Conservation (phyloP, 2,888 invertebrate genomes). For the Allophyes oxyacanthae region DNA sequence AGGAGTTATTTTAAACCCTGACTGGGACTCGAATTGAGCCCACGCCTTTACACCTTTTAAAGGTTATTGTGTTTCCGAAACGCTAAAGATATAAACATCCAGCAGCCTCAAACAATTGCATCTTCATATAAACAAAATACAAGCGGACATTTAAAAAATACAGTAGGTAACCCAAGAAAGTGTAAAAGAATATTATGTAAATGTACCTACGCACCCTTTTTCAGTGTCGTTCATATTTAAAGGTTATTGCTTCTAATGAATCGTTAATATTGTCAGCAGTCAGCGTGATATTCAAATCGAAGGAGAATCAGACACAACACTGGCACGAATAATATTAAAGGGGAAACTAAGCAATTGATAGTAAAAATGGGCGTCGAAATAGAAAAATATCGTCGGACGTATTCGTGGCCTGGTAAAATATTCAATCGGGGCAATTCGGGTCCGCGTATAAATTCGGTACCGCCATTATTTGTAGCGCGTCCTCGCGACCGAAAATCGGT, state of each 20-base stretch:
- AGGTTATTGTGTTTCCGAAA: slow-evolving; percentile 88
- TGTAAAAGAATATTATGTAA: no score
- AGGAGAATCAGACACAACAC: slow-evolving; percentile 58
- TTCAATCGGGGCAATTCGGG: slow-evolving; percentile 88
- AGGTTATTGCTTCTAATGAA: slow-evolving; percentile 49
- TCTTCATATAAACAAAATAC: slow-evolving; percentile 53
- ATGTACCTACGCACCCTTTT: slow-evolving; percentile 20
- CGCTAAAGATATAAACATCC: slow-evolving; percentile 72
- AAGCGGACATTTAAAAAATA: slow-evolving; percentile 34
- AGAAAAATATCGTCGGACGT: slow-evolving; percentile 87
- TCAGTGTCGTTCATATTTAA: slow-evolving; percentile 37
- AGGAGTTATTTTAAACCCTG: slow-evolving; percentile 86
- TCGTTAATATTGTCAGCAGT: slow-evolving; percentile 48
- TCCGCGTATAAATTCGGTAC: slow-evolving; percentile 87
- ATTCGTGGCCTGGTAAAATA: slow-evolving; percentile 88
- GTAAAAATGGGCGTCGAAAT: slow-evolving; percentile 87
- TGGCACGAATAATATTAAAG: slow-evolving; percentile 84
- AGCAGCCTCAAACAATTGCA: slow-evolving; percentile 59
- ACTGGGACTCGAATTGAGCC: slow-evolving; percentile 79
- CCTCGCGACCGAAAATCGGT: slow-evolving; percentile 87
- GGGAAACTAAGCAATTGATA: slow-evolving; percentile 88
- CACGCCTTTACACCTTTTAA: slow-evolving; percentile 88
- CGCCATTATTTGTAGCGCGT: slow-evolving; percentile 87
- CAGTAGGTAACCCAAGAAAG: slow-evolving; percentile 6
- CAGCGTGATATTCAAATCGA: slow-evolving; percentile 54